These are phyloP conservation scores for Cephalopterus ornatus DNA, from an alignment of 2,113 vertebrate species.

Conservation along the genomic window DNA sequence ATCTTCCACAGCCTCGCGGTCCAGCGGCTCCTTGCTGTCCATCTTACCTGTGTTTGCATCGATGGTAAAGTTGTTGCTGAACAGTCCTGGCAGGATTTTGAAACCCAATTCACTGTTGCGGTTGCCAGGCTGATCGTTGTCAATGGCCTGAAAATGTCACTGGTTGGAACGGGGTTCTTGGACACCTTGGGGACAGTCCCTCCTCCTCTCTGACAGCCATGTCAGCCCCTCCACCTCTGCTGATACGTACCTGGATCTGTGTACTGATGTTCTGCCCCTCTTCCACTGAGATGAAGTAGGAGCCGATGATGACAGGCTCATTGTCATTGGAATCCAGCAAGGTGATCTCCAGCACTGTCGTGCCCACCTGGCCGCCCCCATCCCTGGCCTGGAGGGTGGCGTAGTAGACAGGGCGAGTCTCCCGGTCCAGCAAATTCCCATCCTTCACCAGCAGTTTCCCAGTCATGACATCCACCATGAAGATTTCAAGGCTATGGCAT, in stretches of 20 bases:
- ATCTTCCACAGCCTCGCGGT: slow-evolving; percentile 80
- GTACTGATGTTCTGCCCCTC: slow-evolving; percentile 71
- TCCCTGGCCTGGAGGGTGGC: slow-evolving; percentile 86
- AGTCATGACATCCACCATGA: slow-evolving; percentile 64
- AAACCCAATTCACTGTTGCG: slow-evolving; percentile 80
- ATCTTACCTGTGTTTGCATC: slow-evolving; percentile 66
- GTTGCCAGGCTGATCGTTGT: slow-evolving; percentile 77
- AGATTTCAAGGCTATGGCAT: slow-evolving; percentile 68
- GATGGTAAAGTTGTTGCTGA: slow-evolving; percentile 86
- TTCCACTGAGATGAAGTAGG: slow-evolving; percentile 76
- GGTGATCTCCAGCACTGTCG: slow-evolving; percentile 77
- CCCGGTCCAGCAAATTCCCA: slow-evolving; percentile 77
- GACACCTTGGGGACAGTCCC: background rate
- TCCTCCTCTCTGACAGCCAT: background rate
- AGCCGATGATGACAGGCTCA: slow-evolving; percentile 65
- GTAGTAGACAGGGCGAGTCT: slow-evolving; percentile 75
- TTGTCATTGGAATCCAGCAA: slow-evolving; percentile 86
- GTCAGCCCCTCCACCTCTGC: accelerated
- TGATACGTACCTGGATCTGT: slow-evolving; percentile 71
- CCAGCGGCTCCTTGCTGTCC: slow-evolving; percentile 70
- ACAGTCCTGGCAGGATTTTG: slow-evolving; percentile 65
- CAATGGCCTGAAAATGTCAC: slow-evolving; percentile 77
- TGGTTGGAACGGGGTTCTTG: accelerated
- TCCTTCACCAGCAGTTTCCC: slow-evolving; percentile 78
- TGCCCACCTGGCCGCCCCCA: slow-evolving; percentile 52